phyloP scores from a whole-genome alignment of 2,113 vertebrate genomes.

The Muntiacus muntjak region DNA sequence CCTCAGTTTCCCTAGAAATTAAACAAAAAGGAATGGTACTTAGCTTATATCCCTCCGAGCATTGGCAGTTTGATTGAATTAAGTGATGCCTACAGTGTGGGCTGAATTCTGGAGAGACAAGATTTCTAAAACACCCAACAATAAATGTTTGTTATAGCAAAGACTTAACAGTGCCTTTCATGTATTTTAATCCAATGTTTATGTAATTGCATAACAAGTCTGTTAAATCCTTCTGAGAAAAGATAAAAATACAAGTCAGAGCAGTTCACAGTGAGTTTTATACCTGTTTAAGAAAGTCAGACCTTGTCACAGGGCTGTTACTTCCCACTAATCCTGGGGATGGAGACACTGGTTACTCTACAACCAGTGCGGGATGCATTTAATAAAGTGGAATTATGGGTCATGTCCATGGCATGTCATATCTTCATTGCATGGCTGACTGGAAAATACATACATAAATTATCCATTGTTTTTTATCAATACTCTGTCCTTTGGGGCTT shows the following conservation, averaged over 20 bases:
- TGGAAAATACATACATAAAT: background rate
- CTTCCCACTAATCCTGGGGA: background rate
- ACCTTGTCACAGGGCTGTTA: background rate
- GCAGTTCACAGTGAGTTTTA: background rate
- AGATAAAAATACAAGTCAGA: background rate
- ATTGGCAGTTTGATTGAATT: background rate
- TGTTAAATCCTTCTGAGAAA: constrained; percentile 30
- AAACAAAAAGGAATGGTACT: constrained; percentile 3
- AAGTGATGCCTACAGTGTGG: background rate
- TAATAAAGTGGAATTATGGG: background rate
- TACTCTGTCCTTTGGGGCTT: background rate
- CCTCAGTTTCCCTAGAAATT: background rate
- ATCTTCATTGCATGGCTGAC: background rate
- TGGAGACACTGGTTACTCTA: background rate
- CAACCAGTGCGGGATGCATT: background rate
- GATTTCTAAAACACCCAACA: background rate
- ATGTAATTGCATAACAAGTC: background rate
- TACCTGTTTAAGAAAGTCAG: background rate
- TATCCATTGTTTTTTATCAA: background rate
- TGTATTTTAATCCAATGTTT: constrained; percentile 16
- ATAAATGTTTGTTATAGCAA: background rate
- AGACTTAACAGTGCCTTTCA: background rate
- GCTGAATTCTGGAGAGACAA: constrained; percentile 3
- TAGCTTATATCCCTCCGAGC: background rate
- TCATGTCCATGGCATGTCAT: background rate